Evolutionary conservation across 92 coral and sea anemone species (phyloP).

Genomic region (Paramuricea clavata): DNA sequence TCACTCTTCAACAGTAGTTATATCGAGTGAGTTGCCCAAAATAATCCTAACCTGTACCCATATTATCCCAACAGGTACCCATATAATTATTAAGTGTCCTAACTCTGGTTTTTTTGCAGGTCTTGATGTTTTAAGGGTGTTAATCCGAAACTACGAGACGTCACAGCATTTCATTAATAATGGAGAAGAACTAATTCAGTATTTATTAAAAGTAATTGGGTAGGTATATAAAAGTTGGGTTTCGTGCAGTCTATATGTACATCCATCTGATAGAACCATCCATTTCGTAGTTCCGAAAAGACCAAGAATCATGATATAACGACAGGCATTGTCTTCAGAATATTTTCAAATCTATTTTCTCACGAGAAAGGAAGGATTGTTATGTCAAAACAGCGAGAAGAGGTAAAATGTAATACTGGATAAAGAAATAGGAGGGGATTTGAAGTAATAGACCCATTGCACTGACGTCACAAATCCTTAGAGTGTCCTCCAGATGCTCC

Average conservation of each 20-base stretch:
- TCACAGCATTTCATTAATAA: slow-evolving; percentile 68
- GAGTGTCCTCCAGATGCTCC: no score
- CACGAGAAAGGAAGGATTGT: slow-evolving; percentile 74
- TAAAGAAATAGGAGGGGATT: no score
- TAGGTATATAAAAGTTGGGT: background rate
- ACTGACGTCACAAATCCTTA: no score
- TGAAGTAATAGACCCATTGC: no score
- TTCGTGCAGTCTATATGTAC: background rate
- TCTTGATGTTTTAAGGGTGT: slow-evolving; percentile 84
- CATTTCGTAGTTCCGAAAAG: slow-evolving; percentile 65
- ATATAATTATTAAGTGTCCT: no score
- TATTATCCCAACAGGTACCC: no score
- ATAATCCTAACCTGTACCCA: no score
- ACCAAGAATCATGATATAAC: slow-evolving; percentile 45
- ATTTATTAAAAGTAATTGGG: slow-evolving; percentile 74
- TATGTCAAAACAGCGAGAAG: slow-evolving; percentile 79
- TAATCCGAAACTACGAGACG: slow-evolving; percentile 71
- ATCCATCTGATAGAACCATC: background rate
- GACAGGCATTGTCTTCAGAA: slow-evolving; percentile 76
- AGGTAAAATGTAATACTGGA: no score
- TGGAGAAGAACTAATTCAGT: slow-evolving; percentile 73
- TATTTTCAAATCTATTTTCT: slow-evolving; percentile 81
- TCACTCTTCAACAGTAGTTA: no score
- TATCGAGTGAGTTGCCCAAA: no score
- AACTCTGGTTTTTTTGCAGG: slow-evolving; percentile 53